Conservation (phyloP, 2,797 vertebrate genomes). For the Botia almorhae region DNA sequence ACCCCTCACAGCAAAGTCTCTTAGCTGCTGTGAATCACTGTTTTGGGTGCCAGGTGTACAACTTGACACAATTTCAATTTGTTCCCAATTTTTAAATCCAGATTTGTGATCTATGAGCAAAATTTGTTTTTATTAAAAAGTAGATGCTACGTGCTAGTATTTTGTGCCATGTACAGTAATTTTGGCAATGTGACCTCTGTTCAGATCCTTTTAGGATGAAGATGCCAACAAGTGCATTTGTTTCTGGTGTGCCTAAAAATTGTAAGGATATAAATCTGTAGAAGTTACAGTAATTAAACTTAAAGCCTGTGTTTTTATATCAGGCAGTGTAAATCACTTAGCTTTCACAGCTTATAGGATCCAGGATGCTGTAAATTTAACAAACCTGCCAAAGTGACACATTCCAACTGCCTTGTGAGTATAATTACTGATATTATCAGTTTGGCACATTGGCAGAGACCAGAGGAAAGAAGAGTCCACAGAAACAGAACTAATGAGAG, state of each 20-base stretch:
- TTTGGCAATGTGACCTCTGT: not conserved
- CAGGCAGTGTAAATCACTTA: not conserved
- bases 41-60: not conserved
- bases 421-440: constrained; percentile 29
- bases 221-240: not conserved
- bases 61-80: constrained; percentile 1
- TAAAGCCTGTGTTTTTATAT: not conserved
- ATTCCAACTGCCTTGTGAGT: not conserved
- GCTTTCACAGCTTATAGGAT: constrained; percentile 8
- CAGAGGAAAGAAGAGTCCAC: constrained; percentile 1
- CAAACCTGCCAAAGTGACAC: not conserved
- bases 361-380: constrained; percentile 1
- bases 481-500: constrained; percentile 1
- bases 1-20: constrained; percentile 1
- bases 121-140: not conserved
- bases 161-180: too few relatives aligned
- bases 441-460: constrained; percentile 27
- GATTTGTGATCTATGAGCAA: not conserved
- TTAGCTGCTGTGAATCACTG: constrained; percentile 11
- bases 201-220: not conserved
- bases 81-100: not conserved
- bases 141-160: too few relatives aligned
- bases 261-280: not conserved
- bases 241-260: not conserved
- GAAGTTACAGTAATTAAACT: constrained; percentile 8